Conservation (phyloP, 1,140 invertebrate species). For the Drosophila sturtevanti region DNA sequence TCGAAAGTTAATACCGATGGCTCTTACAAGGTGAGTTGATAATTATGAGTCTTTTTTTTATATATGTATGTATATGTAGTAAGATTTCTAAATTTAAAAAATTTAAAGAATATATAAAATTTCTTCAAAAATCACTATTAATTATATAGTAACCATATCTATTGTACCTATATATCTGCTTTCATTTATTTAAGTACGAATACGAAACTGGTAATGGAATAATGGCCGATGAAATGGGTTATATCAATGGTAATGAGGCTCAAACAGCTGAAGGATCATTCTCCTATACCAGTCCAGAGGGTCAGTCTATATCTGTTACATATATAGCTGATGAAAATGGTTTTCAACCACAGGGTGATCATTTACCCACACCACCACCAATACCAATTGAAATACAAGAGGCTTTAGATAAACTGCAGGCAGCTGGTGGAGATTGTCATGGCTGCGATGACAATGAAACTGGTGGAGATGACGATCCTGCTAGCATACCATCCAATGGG, state of each 20-base stretch:
- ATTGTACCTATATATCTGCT: background rate
- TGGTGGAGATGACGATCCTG: conserved; percentile 62
- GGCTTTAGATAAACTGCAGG: conserved; percentile 90
- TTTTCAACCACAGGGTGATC: conserved; percentile 88
- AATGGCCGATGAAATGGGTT: conserved; percentile 86
- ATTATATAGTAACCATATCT: too few species aligned
- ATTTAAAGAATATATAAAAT: too few species aligned
- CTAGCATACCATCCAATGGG: conserved; percentile 1
- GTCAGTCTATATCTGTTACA: conserved; percentile 86
- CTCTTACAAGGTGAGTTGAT: conserved; percentile 84
- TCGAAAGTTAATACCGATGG: conserved; percentile 86
- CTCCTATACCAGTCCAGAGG: conserved; percentile 90
- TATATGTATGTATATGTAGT: too few species aligned
- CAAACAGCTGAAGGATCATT: conserved; percentile 87
- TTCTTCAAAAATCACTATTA: too few species aligned
- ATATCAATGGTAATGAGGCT: conserved; percentile 85
- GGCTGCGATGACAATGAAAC: conserved; percentile 83
- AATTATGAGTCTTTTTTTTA: too few species aligned
- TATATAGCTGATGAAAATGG: conserved; percentile 93
- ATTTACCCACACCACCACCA: conserved; percentile 91
- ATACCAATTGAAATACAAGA: conserved; percentile 92
- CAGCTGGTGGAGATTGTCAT: conserved; percentile 85
- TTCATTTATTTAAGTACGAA: conserved; percentile 69
- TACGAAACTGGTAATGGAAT: conserved; percentile 89
- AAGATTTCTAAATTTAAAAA: too few species aligned